A percentile compares a stretch with the other conserved stretches of the same genome.
phyloP scores from a whole-genome alignment of 2,113 vertebrate species.

The Syrrhaptes paradoxus region DNA sequence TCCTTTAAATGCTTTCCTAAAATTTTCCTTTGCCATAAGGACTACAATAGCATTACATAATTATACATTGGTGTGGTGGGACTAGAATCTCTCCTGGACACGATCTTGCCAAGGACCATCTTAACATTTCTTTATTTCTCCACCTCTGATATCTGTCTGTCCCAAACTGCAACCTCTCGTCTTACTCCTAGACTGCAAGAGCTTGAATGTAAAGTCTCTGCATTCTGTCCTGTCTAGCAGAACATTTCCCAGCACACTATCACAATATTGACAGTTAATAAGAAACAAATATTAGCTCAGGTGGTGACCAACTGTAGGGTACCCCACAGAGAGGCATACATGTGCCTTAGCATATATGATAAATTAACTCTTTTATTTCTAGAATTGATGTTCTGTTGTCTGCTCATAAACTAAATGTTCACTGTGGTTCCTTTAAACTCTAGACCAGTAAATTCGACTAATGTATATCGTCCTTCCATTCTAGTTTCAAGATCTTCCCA shows the following conservation, averaged over 20 bases:
- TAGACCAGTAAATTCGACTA: neutral
- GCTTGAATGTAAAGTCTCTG: neutral
- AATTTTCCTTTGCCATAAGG: neutral
- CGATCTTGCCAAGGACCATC: neutral
- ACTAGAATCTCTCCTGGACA: neutral
- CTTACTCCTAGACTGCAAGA: neutral
- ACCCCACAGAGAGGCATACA: too few relatives aligned
- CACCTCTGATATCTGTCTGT: neutral
- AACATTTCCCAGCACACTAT: neutral
- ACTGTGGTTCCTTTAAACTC: neutral
- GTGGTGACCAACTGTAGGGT: neutral
- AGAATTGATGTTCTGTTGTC: neutral
- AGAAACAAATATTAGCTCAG: neutral
- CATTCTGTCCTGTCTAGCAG: neutral
- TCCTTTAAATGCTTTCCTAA: neutral
- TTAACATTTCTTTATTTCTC: neutral
- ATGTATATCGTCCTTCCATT: neutral
- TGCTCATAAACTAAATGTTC: neutral
- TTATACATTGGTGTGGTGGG: neutral
- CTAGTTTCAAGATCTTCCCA: slow-evolving; percentile 34
- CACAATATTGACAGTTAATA: neutral
- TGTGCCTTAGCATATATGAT: too few relatives aligned
- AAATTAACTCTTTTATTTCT: neutral
- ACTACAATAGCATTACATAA: neutral
- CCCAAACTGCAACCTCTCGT: neutral